Conservation (phyloP, 2,888 invertebrate species). For the Himalopsyche anomala region DNA sequence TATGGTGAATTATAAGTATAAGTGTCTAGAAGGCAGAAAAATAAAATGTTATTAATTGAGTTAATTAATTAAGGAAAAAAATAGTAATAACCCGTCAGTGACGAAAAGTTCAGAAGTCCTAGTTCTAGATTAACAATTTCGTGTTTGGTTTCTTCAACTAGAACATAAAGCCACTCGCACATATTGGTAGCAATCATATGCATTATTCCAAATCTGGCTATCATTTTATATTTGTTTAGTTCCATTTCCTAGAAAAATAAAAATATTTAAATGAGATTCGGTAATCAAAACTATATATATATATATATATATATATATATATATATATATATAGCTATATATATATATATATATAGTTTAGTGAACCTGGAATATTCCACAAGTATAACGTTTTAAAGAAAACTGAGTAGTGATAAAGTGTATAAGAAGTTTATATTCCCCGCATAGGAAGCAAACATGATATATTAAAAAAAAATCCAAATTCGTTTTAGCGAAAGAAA, state of each 20-base stretch:
- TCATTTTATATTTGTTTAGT: slow-evolving; percentile 80
- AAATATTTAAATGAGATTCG: neutral
- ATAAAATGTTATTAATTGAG: neutral
- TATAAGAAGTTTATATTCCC: too few relatives aligned
- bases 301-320: too few relatives aligned
- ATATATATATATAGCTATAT: too few relatives aligned
- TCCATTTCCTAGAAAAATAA: slow-evolving; percentile 74
- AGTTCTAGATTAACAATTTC: slow-evolving; percentile 86
- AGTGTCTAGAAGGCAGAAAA: neutral
- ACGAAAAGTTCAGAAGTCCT: slow-evolving; percentile 52
- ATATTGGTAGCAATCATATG: slow-evolving; percentile 95
- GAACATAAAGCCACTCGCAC: slow-evolving; percentile 93
- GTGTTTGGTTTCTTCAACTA: slow-evolving; percentile 92
- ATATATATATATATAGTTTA: too few relatives aligned
- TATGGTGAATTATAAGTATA: neutral
- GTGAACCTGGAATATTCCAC: too few relatives aligned
- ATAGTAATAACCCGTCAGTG: neutral
- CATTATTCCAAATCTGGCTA: slow-evolving; percentile 94
- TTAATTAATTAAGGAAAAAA: neutral
- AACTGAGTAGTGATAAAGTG: too few relatives aligned
- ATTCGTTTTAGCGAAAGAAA: too few relatives aligned
- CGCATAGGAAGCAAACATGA: too few relatives aligned
- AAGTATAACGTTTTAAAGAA: too few relatives aligned
- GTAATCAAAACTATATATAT: too few relatives aligned
- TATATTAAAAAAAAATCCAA: too few relatives aligned